Evolutionary conservation across 2,888 invertebrate species (phyloP), one percentile per base, ranked within the genome.

Genomic region (Anoncus sp.): DNA sequence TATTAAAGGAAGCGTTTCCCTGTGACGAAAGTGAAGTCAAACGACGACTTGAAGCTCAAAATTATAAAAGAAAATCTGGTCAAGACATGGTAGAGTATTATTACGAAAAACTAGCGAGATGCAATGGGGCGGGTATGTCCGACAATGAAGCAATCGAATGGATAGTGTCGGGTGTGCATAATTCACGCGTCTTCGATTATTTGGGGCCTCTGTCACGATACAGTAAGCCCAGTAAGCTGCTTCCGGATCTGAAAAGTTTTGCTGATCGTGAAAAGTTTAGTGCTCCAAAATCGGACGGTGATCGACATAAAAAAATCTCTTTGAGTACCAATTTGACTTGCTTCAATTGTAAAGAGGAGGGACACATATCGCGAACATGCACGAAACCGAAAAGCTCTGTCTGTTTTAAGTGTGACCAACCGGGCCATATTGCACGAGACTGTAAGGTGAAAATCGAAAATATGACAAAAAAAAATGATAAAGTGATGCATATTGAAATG

Each of bases 81-180:
- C 76, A 83, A 63, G 43, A 79, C 69, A 75, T 83, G 59, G 69
- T 78, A 12, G 81, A 82, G 51, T 80, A 84, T 66, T 82, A 75
- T 49, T 83, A 83, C 63, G 82, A 80, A 66, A 83, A 83, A 55
- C 47, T 82, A 2, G 55, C 81, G 1, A 38, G 47, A n/a, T 84
- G 83, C 38, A 80, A 82, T 51, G 77, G 80, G 20, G 80, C 80
- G 12, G 53, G 45, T 1, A 83, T 82, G 82, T 35, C 22, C n/a
- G 53, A 75, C 16, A 16, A 51, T 10, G 82, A 83, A 71, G 71
- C 65, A n/a, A 80, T 83, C n/a, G 80, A 82, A 24, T 82, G 82
- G 82, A 79, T 83, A 6, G 77, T 83, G 9, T 66, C 78, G 57
- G 83, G 80, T 20, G 22, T 83, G 20, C 71, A 79, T 31, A 75